Conservation (phyloP, 1,140 invertebrate species). For the Tribolium castaneum region DNA sequence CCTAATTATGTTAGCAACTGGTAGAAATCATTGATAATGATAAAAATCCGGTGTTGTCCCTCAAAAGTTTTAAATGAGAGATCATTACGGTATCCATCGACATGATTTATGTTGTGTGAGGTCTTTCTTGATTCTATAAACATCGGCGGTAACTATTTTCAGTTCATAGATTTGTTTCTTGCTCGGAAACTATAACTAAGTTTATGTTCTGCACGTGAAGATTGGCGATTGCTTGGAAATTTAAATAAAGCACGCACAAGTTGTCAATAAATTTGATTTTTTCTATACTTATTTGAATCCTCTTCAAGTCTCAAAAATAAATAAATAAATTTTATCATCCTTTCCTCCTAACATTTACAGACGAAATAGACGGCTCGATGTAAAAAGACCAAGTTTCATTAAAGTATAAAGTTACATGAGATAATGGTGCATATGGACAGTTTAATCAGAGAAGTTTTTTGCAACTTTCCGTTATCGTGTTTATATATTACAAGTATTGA, state of each 20-base stretch:
- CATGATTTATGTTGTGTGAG: conserved; percentile 23
- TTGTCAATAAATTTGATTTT: not conserved
- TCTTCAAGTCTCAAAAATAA: not conserved
- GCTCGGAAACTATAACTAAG: conserved; percentile 24
- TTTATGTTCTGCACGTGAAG: conserved; percentile 27
- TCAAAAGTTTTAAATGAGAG: not conserved
- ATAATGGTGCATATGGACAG: not conserved
- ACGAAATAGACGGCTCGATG: not conserved
- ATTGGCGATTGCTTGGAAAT: conserved; percentile 16
- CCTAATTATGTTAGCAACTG: too few species aligned
- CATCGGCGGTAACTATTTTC: conserved; percentile 24
- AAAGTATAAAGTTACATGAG: not conserved
- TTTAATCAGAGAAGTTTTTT: not conserved
- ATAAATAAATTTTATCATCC: too few species aligned
- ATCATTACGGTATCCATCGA: not conserved
- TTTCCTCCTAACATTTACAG: not conserved
- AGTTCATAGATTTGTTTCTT: conserved; percentile 28
- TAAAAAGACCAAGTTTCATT: not conserved
- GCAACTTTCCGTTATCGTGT: not conserved
- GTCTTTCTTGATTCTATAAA: conserved; percentile 1
- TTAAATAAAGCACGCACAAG: conserved; percentile 9
- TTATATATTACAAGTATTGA: not conserved
- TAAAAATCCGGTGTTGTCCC: not conserved
- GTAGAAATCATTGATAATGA: too few species aligned
- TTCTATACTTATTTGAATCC: not conserved